A percentile compares a stretch with the other conserved stretches of the same genome.
These are phyloP conservation scores for Holothuria leucospilota DNA, from an alignment of 53 echinoderm and acorn worm genomes.

Conservation along the genomic window DNA sequence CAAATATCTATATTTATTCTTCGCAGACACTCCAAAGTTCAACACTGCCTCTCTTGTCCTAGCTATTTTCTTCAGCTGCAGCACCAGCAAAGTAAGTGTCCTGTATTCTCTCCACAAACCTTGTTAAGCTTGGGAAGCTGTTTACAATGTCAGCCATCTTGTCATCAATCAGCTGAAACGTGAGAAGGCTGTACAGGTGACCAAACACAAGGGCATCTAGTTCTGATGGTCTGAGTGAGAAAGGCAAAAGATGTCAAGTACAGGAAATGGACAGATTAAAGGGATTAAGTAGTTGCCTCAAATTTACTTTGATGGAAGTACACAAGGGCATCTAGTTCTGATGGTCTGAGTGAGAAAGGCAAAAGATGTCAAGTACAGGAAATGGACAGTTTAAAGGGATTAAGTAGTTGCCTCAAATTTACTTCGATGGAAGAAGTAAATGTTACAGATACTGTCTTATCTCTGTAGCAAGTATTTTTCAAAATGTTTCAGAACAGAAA, in stretches of 20 bases:
- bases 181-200: conserved; percentile 83
- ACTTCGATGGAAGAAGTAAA: too few species aligned
- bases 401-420: too few species aligned
- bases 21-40: too few species aligned
- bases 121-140: conserved; percentile 74
- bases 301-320: conserved; percentile 21
- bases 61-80: conserved; percentile 5
- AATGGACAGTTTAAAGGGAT: too few species aligned
- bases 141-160: conserved; percentile 78
- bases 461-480: too few species aligned
- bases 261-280: too few species aligned
- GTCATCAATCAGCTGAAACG: conserved; percentile 73
- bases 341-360: conserved; percentile 65
- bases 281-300: too few species aligned
- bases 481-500: too few species aligned
- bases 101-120: conserved; percentile 85
- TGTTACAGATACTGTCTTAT: too few species aligned
- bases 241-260: neutral
- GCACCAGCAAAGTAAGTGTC: conserved; percentile 72
- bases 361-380: neutral
- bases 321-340: conserved; percentile 94
- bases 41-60: too few species aligned
- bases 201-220: conserved; percentile 95
- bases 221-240: conserved; percentile 79
- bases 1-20: too few species aligned